Evolutionary conservation across 2,113 vertebrate genomes (phyloP).

Genomic region (Fregata magnificens): DNA sequence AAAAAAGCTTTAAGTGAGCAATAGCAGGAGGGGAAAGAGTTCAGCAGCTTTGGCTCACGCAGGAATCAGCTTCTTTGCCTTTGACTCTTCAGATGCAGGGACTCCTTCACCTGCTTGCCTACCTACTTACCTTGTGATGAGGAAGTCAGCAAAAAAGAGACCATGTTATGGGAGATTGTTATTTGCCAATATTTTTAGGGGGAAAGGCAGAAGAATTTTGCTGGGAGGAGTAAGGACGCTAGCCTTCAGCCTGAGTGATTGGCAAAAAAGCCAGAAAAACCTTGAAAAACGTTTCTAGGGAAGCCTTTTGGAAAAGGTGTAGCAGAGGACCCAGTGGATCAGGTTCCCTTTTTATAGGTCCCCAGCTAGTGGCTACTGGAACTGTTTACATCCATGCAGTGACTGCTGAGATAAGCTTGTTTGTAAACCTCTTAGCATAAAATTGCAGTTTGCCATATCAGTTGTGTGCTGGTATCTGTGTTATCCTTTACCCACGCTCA

Average conservation of each 20-base stretch:
- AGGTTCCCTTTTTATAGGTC: not conserved
- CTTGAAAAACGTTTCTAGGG: not conserved
- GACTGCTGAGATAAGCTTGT: not conserved
- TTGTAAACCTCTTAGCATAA: not conserved
- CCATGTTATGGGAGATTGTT: not conserved
- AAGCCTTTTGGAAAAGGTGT: not conserved
- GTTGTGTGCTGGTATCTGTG: not conserved
- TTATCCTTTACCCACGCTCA: not conserved
- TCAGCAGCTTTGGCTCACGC: not conserved
- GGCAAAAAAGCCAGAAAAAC: not conserved
- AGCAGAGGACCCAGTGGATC: not conserved
- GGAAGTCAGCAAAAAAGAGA: not conserved
- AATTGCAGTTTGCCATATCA: not conserved
- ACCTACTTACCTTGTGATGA: not conserved
- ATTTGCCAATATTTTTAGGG: not conserved
- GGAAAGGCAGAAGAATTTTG: not conserved
- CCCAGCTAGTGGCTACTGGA: not conserved
- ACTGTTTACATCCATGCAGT: not conserved
- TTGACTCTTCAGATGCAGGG: not conserved
- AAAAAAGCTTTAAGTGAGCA: not conserved
- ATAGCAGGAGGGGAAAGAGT: not conserved
- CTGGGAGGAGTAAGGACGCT: not conserved
- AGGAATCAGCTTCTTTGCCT: not conserved
- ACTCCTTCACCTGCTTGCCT: not conserved
- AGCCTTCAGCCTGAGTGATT: not conserved